A percentile compares a stretch with the other conserved stretches of the same genome.
Conservation (phyloP, 2,888 invertebrate genomes). For the Hydrotaea diabolus region DNA sequence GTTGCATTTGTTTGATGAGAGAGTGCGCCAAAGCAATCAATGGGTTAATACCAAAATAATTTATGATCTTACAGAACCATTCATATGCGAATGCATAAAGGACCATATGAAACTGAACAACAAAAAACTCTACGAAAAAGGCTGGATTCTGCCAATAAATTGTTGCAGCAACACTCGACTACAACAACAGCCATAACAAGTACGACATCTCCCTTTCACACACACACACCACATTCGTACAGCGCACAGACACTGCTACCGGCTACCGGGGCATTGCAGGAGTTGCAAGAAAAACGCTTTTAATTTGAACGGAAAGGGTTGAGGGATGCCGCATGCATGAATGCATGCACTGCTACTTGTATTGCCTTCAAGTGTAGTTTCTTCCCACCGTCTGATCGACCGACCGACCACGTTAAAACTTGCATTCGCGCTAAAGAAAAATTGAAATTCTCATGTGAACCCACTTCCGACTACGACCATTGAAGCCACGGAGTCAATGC, state of each 20-base stretch:
- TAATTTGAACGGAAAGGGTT: constrained; percentile 50
- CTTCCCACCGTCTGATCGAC: constrained; percentile 27
- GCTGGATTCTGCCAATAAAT: constrained; percentile 60
- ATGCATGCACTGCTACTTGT: background rate
- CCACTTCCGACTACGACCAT: constrained; percentile 6
- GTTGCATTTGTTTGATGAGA: constrained; percentile 48
- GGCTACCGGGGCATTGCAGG: background rate
- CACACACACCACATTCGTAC: too few relatives aligned
- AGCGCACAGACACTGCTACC: background rate
- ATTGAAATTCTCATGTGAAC: constrained; percentile 41
- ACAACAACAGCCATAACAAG: background rate
- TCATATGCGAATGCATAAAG: constrained; percentile 45
- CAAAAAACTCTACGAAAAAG: constrained; percentile 11
- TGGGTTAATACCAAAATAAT: constrained; percentile 67
- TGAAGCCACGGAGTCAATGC: constrained; percentile 21
- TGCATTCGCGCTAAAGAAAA: constrained; percentile 41
- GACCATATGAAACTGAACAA: constrained; percentile 16
- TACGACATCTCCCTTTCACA: background rate
- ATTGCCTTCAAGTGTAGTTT: constrained; percentile 44
- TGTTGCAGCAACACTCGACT: constrained; percentile 52
- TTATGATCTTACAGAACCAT: constrained; percentile 62
- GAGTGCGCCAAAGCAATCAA: constrained; percentile 66
- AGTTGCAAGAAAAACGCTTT: constrained; percentile 43
- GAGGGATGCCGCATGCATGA: background rate
- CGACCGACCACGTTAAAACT: constrained; percentile 36